Percentiles rank a stretch among this genome's conserved stretches.
Evolutionary conservation across 2,888 invertebrate genomes (phyloP).

Genomic region (Formica aserva): DNA sequence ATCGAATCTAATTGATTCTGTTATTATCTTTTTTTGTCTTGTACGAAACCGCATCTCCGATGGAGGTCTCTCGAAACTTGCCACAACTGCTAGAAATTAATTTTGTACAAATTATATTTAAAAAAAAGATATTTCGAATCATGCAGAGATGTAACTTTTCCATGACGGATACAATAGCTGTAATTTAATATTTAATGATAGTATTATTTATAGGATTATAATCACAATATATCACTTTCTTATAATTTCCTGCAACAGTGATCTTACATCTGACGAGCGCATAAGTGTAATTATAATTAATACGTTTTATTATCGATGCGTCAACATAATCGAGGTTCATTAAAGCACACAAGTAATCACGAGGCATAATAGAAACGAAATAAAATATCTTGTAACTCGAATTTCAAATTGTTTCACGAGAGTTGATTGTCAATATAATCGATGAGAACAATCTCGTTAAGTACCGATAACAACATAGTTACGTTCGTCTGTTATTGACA

Average conservation of each 20-base stretch:
- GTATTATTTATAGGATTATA: slow-evolving; percentile 24
- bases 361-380: slow-evolving; percentile 21
- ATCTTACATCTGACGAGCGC: slow-evolving; percentile 6
- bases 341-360: slow-evolving; percentile 27
- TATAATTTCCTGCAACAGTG: slow-evolving; percentile 17
- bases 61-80: slow-evolving; percentile 1
- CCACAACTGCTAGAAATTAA: background rate
- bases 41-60: background rate
- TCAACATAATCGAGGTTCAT: slow-evolving; percentile 47
- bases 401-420: slow-evolving; percentile 50
- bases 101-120: background rate
- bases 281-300: slow-evolving; percentile 49
- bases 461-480: slow-evolving; percentile 54
- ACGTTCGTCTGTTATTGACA: slow-evolving; percentile 61
- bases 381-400: slow-evolving; percentile 49
- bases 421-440: slow-evolving; percentile 38
- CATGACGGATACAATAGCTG: background rate
- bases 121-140: background rate
- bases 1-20: slow-evolving; percentile 26
- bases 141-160: background rate
- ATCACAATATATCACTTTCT: slow-evolving; percentile 27
- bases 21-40: background rate
- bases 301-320: slow-evolving; percentile 39
- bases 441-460: slow-evolving; percentile 67
- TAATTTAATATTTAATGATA: slow-evolving; percentile 19